Evolutionary conservation across 2,113 vertebrate genomes (phyloP).

Genomic region (Oryzias celebensis): DNA sequence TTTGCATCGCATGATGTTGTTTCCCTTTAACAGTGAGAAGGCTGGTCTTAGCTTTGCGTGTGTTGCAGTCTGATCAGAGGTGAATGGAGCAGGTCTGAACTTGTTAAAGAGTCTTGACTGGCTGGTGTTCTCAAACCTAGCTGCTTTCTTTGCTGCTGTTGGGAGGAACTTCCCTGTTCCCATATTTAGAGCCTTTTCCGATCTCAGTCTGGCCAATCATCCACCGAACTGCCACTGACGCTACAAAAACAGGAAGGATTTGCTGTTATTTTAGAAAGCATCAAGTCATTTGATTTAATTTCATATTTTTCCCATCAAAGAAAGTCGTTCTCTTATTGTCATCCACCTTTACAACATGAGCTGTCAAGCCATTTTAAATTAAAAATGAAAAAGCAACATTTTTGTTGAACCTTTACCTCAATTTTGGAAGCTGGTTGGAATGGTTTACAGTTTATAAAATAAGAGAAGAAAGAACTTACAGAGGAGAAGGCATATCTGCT

Average conservation of each 20-base stretch:
- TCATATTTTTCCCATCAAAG: no score
- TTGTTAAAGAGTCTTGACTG: constrained; percentile 13
- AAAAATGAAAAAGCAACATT: no score
- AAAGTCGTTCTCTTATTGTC: no score
- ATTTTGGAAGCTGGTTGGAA: no score
- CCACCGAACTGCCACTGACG: constrained; percentile 88
- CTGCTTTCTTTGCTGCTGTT: constrained; percentile 73
- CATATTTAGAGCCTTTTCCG: constrained; percentile 88
- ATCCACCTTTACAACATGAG: no score
- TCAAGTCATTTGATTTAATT: not conserved
- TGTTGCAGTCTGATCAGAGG: constrained; percentile 1
- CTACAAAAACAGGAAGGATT: constrained; percentile 66
- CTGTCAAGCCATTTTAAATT: no score
- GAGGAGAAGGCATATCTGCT: constrained; percentile 50
- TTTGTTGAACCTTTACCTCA: no score
- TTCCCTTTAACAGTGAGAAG: not conserved
- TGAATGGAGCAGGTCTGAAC: constrained; percentile 21
- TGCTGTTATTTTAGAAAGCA: not conserved
- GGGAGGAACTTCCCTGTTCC: constrained; percentile 78
- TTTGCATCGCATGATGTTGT: not conserved
- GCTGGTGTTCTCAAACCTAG: not conserved
- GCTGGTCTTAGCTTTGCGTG: constrained; percentile 1
- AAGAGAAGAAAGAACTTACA: constrained; percentile 42
- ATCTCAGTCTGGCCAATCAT: constrained; percentile 98
- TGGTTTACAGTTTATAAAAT: constrained; percentile 13